Conservation (phyloP, 1,140 invertebrate genomes). For the Prorops nasuta region DNA sequence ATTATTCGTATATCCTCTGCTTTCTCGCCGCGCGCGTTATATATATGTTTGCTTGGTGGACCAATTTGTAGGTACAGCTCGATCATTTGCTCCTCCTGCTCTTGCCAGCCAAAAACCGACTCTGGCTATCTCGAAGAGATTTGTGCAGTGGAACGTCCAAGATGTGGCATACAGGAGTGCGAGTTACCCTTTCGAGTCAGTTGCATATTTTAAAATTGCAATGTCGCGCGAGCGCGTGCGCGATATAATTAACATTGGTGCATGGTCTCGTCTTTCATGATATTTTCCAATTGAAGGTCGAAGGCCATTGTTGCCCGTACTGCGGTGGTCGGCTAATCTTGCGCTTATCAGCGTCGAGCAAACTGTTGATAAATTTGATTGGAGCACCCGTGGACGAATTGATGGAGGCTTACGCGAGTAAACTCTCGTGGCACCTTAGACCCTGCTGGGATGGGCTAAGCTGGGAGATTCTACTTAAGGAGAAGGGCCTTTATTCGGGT, state of each 20-base stretch:
- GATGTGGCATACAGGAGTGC: conserved; percentile 35
- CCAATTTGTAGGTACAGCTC: conserved; percentile 41
- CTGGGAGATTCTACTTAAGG: conserved; percentile 41
- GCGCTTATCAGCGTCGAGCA: conserved; percentile 23
- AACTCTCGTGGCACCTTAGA: conserved; percentile 41
- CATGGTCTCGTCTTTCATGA: neutral
- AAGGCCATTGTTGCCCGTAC: conserved; percentile 50
- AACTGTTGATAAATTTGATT: conserved; percentile 24
- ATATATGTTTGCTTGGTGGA: too few species aligned
- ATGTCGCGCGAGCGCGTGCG: too few species aligned
- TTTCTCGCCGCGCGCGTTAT: too few species aligned
- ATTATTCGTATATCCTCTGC: too few species aligned
- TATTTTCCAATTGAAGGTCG: conserved; percentile 38
- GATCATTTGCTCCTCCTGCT: conserved; percentile 31
- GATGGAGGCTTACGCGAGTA: conserved; percentile 21
- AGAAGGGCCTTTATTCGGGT: conserved; percentile 35
- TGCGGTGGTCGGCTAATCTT: too few species aligned
- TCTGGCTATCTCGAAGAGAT: conserved; percentile 39
- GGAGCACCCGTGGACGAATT: conserved; percentile 21
- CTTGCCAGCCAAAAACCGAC: conserved; percentile 37
- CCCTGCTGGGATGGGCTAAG: conserved; percentile 26
- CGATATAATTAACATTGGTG: neutral
- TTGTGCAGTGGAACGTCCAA: conserved; percentile 39
- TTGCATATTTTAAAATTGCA: too few species aligned
- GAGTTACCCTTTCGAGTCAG: conserved; percentile 41